A percentile compares a stretch with the other conserved stretches of the same genome.
phyloP scores from a whole-genome alignment of 1,140 invertebrate species.

The Goniozus legneri region DNA sequence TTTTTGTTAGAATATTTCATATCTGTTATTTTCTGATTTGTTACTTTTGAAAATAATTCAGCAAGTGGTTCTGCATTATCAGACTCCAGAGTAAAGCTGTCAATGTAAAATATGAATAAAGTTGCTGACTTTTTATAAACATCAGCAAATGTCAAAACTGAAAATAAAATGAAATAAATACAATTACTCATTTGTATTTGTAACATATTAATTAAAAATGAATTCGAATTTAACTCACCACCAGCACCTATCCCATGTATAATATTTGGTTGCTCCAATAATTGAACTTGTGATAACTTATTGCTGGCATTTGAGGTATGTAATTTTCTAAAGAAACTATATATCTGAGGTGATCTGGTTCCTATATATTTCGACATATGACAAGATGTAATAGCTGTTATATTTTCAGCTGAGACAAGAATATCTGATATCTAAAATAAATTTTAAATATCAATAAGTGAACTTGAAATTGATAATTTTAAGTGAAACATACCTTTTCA shows the following conservation, averaged over 20 bases:
- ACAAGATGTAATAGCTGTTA: constrained; percentile 30
- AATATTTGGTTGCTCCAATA: constrained; percentile 45
- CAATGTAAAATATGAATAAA: constrained; percentile 42
- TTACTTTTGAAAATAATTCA: constrained; percentile 34
- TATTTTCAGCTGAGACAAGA: constrained; percentile 27
- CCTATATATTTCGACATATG: constrained; percentile 39
- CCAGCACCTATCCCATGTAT: constrained; percentile 42
- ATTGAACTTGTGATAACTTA: constrained; percentile 16
- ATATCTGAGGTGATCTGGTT: constrained; percentile 17
- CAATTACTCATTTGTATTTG: constrained; percentile 9
- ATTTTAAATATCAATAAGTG: constrained; percentile 5
- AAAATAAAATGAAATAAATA: constrained; percentile 18
- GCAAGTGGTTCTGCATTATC: constrained; percentile 34
- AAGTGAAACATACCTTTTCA: constrained; percentile 23
- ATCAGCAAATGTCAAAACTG: constrained; percentile 45
- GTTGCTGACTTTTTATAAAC: constrained; percentile 28
- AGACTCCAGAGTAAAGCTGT: constrained; percentile 41
- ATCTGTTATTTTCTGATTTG: constrained; percentile 24
- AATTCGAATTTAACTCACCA: no score
- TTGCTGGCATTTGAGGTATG: constrained; percentile 25
- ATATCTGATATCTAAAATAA: constrained; percentile 36
- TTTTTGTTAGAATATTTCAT: constrained; percentile 23
- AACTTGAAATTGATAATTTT: constrained; percentile 1
- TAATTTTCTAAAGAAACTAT: constrained; percentile 37
- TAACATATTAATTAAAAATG: constrained; percentile 8